phyloP scores from a whole-genome alignment of 2,113 vertebrate species.

The Phalacrocorax aristotelis region DNA sequence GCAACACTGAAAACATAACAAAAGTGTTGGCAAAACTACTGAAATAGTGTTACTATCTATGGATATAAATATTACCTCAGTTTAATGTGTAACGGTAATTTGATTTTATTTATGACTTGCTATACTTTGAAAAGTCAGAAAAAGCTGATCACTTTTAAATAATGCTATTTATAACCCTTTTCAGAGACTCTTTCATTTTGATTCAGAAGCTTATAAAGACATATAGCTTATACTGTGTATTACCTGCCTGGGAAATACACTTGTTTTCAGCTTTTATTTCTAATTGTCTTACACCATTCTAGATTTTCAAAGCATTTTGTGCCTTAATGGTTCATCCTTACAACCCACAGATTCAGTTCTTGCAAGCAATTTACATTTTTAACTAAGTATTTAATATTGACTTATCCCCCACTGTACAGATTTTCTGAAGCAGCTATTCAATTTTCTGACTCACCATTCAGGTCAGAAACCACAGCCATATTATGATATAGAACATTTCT shows the following conservation, averaged over 20 bases:
- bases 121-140: not conserved
- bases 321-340: not conserved
- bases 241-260: not conserved
- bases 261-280: not conserved
- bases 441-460: slow-evolving; percentile 36
- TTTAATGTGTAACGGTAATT: not conserved
- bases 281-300: not conserved
- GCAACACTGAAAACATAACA: not conserved
- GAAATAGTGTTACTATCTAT: not conserved
- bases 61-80: not conserved
- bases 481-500: slow-evolving; percentile 3
- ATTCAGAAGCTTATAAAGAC: not conserved
- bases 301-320: not conserved
- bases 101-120: not conserved
- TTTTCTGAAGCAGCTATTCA: slow-evolving; percentile 13
- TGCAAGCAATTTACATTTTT: slow-evolving; percentile 20
- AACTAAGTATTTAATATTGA: not conserved
- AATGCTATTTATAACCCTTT: not conserved
- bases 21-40: not conserved
- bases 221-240: not conserved
- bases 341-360: not conserved
- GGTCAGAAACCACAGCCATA: not conserved
- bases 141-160: not conserved
- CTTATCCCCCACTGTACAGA: not conserved
- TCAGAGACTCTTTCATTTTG: not conserved